Percentiles rank a stretch among this genome's conserved stretches.
Evolutionary conservation across 2,113 vertebrate genomes (phyloP).

Genomic region (Pituophis catenifer): DNA sequence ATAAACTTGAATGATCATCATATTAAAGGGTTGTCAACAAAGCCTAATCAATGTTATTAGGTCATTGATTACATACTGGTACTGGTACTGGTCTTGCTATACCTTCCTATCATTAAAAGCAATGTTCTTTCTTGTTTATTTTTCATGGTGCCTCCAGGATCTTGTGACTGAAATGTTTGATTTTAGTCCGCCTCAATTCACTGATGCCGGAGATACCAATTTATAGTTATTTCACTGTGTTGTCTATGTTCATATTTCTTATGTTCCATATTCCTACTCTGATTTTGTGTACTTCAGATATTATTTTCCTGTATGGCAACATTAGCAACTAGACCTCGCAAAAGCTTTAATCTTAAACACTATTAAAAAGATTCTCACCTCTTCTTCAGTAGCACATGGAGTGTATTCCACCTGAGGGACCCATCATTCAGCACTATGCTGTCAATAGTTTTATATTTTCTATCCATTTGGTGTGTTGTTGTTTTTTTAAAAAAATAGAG

Average conservation of each 20-base stretch:
- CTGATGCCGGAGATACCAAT: neutral
- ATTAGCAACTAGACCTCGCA: neutral
- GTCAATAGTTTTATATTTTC: neutral
- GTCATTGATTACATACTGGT: neutral
- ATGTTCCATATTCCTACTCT: neutral
- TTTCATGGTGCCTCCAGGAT: neutral
- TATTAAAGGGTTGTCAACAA: neutral
- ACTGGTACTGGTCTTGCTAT: neutral
- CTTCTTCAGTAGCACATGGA: neutral
- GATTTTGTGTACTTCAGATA: neutral
- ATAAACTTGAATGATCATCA: neutral
- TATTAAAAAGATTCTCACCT: neutral
- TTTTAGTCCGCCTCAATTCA: neutral
- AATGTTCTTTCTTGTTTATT: neutral
- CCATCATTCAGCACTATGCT: neutral
- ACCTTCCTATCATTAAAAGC: neutral
- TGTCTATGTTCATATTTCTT: neutral
- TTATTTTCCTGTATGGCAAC: neutral
- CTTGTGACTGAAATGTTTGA: neutral
- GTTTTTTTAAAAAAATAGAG: neutral
- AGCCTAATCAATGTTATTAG: neutral
- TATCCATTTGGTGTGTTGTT: neutral
- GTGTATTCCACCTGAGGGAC: neutral
- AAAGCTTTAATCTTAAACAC: neutral
- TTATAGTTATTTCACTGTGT: neutral